Conservation (phyloP, 2,888 invertebrate species). For the Tenthredo livida region DNA sequence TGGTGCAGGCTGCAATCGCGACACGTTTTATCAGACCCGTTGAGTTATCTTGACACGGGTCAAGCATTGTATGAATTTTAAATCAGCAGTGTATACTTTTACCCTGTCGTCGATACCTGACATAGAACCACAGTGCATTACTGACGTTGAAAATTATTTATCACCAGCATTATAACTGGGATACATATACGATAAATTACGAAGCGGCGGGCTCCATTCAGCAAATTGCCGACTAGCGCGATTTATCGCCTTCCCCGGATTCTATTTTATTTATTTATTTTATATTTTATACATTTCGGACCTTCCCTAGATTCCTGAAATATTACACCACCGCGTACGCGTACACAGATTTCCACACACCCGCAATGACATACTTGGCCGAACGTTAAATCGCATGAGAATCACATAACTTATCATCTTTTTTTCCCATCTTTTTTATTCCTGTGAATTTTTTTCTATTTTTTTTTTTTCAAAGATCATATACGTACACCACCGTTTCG, state of each 20-base stretch:
- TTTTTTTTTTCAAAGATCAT: slow-evolving; percentile 1
- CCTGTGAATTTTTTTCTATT: neutral
- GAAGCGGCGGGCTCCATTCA: slow-evolving; percentile 56
- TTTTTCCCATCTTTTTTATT: neutral
- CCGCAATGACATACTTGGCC: neutral
- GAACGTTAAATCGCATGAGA: slow-evolving; percentile 28
- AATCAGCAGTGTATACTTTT: neutral
- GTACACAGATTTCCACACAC: neutral
- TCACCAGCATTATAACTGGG: slow-evolving; percentile 40
- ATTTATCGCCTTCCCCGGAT: slow-evolving; percentile 63
- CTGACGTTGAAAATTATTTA: slow-evolving; percentile 42
- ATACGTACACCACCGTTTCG: neutral
- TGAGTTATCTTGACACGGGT: neutral
- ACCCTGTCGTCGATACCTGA: neutral
- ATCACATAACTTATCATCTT: slow-evolving; percentile 14
- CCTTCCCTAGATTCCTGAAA: slow-evolving; percentile 27
- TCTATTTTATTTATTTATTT: slow-evolving; percentile 64
- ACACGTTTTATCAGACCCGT: slow-evolving; percentile 4
- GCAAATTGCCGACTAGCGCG: slow-evolving; percentile 61
- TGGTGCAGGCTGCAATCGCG: neutral
- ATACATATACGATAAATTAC: slow-evolving; percentile 47
- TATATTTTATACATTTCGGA: slow-evolving; percentile 57
- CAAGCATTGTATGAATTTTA: slow-evolving; percentile 30
- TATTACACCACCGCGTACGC: slow-evolving; percentile 6
- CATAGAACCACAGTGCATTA: slow-evolving; percentile 27